Conservation (phyloP, 2,888 invertebrate genomes). For the Apamea epomidion region DNA sequence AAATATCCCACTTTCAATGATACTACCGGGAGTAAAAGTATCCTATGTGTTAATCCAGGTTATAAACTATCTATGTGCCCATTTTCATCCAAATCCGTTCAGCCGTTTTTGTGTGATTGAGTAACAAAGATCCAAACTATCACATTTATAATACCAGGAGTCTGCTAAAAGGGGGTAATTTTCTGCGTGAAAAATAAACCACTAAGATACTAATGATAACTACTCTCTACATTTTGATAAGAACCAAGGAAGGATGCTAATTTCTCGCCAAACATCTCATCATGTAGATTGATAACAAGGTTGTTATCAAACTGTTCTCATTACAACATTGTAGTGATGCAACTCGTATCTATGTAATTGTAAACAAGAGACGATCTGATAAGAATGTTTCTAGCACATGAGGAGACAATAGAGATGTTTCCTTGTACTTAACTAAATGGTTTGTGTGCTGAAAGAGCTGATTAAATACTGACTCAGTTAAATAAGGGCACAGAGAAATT, state of each 20-base stretch:
- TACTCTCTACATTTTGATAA: slow-evolving; percentile 1
- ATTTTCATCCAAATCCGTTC: neutral
- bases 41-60: neutral
- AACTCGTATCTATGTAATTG: slow-evolving; percentile 51
- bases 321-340: slow-evolving; percentile 58
- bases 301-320: slow-evolving; percentile 52
- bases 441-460: slow-evolving; percentile 32
- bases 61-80: neutral
- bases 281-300: slow-evolving; percentile 36
- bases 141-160: neutral
- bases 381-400: slow-evolving; percentile 48
- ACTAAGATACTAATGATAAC: neutral
- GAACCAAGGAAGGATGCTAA: neutral
- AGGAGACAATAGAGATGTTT: slow-evolving; percentile 35
- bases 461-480: slow-evolving; percentile 23
- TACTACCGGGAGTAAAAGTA: too few species aligned
- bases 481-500: neutral
- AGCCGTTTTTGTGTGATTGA: neutral
- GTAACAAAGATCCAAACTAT: neutral
- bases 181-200: neutral
- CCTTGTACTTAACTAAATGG: slow-evolving; percentile 48
- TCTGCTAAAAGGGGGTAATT: neutral
- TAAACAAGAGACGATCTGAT: slow-evolving; percentile 60
- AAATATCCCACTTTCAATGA: too few species aligned
- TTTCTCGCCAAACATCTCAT: slow-evolving; percentile 13